phyloP scores from a whole-genome alignment of 2,888 invertebrate genomes.

The Mechanitis mazaeus region DNA sequence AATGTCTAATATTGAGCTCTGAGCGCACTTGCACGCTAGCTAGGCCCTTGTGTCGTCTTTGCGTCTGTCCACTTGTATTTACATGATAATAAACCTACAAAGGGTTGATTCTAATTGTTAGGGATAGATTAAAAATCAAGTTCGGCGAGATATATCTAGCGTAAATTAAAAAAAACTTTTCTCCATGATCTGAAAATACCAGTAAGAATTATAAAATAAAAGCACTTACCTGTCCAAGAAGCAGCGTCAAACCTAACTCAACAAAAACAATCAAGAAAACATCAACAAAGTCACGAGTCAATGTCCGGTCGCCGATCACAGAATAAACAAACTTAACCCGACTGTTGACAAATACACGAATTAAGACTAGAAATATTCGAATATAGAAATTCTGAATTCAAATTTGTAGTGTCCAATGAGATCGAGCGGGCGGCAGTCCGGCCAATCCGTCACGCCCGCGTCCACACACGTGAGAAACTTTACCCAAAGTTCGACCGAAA shows the following conservation, averaged over 20 bases:
- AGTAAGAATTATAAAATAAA: not conserved
- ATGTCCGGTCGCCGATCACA: conserved; percentile 53
- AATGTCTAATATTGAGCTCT: conserved; percentile 56
- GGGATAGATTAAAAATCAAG: conserved; percentile 33
- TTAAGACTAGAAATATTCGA: conserved; percentile 31
- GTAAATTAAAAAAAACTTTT: conserved; percentile 12
- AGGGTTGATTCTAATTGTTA: conserved; percentile 51
- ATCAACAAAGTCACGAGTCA: conserved; percentile 65
- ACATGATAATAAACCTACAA: conserved; percentile 55
- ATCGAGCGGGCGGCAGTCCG: conserved; percentile 43
- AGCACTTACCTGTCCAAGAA: conserved; percentile 47
- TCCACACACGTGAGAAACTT: conserved; percentile 66
- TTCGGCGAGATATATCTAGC: conserved; percentile 19
- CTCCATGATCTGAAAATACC: not conserved
- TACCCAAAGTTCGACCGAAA: conserved; percentile 51
- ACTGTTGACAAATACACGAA: conserved; percentile 49
- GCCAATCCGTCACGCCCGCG: conserved; percentile 48
- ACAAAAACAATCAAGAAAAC: conserved; percentile 49
- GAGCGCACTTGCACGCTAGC: conserved; percentile 48
- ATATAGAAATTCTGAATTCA: conserved; percentile 30
- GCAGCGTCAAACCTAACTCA: conserved; percentile 52
- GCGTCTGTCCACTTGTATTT: conserved; percentile 40
- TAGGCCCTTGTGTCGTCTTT: conserved; percentile 45
- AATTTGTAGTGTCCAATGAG: conserved; percentile 36
- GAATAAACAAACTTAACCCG: conserved; percentile 47